These are phyloP conservation scores for Ailurus styani DNA, from an alignment of 2,113 vertebrate species.

Conservation along the genomic window DNA sequence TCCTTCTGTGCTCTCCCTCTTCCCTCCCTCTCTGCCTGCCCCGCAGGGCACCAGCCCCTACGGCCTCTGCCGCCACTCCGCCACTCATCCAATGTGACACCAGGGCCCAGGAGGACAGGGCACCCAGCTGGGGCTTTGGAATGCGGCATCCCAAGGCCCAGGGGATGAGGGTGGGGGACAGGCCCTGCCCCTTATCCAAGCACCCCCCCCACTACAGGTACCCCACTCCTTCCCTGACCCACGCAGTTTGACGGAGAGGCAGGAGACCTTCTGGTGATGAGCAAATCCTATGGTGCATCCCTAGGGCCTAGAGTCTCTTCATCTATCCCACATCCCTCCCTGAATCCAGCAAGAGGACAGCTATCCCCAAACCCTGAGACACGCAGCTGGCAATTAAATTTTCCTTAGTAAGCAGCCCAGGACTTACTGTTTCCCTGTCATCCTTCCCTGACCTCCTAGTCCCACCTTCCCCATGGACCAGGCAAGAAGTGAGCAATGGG, in stretches of 20 bases:
- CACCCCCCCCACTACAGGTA: not conserved
- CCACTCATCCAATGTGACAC: slow-evolving; percentile 75
- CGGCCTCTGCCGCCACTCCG: slow-evolving; percentile 21
- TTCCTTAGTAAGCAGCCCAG: not conserved
- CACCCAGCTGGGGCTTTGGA: slow-evolving; percentile 70
- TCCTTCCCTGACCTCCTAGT: not conserved
- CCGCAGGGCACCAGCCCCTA: not conserved
- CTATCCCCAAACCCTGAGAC: not conserved
- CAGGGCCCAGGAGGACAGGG: not conserved
- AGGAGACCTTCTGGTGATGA: not conserved
- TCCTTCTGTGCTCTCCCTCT: not conserved
- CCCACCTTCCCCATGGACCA: not conserved
- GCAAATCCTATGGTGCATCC: not conserved
- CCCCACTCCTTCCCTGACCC: not conserved
- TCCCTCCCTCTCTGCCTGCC: not conserved
- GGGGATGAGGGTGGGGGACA: not conserved
- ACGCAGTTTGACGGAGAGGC: not conserved
- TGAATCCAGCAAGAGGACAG: not conserved
- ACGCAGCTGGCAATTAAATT: not conserved
- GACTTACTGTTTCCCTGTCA: not conserved
- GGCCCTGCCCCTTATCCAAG: not conserved
- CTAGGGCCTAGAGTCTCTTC: not conserved
- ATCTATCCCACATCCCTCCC: not conserved
- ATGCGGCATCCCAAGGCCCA: not conserved
- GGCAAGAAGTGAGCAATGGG: not conserved